Evolutionary conservation across 2,797 vertebrate genomes (phyloP).

Genomic region (Prunella strophiata): DNA sequence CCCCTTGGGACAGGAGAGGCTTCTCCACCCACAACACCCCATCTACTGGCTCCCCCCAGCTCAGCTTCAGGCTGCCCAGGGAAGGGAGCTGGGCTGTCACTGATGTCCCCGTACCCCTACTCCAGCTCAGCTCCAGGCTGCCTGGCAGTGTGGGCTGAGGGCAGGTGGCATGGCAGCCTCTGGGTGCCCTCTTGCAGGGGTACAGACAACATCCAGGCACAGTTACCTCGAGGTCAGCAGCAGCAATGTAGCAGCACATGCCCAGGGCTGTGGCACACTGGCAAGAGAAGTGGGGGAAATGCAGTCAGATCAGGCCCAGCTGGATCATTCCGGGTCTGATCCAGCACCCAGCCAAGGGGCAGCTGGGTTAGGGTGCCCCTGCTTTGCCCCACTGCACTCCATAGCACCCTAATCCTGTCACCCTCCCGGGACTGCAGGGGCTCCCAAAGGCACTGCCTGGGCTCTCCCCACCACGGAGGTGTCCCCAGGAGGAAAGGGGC

Average conservation of each 20-base stretch:
- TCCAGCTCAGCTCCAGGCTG: background rate
- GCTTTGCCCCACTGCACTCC: background rate
- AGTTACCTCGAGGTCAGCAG: slow-evolving; percentile 88
- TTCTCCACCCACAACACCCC: background rate
- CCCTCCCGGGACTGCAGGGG: background rate
- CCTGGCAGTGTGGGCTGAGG: background rate
- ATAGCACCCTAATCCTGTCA: background rate
- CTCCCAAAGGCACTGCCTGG: background rate
- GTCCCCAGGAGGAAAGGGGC: background rate
- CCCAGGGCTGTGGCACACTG: slow-evolving; percentile 92
- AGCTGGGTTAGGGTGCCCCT: background rate
- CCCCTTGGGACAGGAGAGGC: background rate
- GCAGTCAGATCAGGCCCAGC: background rate
- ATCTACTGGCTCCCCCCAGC: background rate
- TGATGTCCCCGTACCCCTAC: background rate
- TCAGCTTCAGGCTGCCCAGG: background rate
- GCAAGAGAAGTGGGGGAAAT: background rate
- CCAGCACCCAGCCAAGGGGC: background rate
- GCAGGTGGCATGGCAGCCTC: background rate
- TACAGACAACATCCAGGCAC: accelerated
- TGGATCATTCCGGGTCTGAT: background rate
- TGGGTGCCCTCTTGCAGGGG: background rate
- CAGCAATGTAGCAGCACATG: slow-evolving; percentile 92
- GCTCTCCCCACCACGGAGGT: background rate
- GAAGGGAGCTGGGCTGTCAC: background rate